Base-by-base conservation (phyloP, 2,797 vertebrate species). In the Gobio occitaniae region DNA sequence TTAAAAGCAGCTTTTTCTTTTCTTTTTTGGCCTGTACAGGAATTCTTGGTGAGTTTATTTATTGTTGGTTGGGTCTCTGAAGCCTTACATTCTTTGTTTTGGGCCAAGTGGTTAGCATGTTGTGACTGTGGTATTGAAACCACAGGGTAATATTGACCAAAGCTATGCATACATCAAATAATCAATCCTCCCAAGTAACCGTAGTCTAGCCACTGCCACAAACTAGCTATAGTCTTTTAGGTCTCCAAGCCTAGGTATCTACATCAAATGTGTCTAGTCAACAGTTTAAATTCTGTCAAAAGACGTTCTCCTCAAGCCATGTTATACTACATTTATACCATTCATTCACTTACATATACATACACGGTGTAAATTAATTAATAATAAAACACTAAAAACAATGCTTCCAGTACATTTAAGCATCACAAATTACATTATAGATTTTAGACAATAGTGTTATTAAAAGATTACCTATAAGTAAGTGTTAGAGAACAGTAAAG, bases 141-240 rank as follows among this genome's bases (percentile, higher is more conserved):
- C 29, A 29, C 74, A 71, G 83, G 13, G 66, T n/a, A 78, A 44
- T 65, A 85, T 48, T 88, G 82, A 90, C 79, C 56, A 70, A 77
- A 63, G 69, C 85, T 48, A 68, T 87, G 84, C 83, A 79, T 69
- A 44, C 59, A 68, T 83, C 70, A 80, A 50, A 9, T 21, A 66
- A 88, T 72, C 80, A 83, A 76, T 83, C 59, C 77, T 48, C 21
- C 54, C 29, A 63, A 72, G 66, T 38, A 25, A 38, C 47, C 3
- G 15, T 15, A 56, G n/a, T 61, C 17, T 36, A 36, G 74, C 7
- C 71, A 66, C 16, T 47, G 63, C 21, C 12, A 52, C 17, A 69
- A 29, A 38, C 47, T 72, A 50, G 29, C 36, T 38, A 52, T 11
- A 1, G 54, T 44, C 6, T 77, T 77, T 44, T 38, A 41, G 36